Conservation (phyloP, 2,888 invertebrate genomes). For the Drosophila mimetica region DNA sequence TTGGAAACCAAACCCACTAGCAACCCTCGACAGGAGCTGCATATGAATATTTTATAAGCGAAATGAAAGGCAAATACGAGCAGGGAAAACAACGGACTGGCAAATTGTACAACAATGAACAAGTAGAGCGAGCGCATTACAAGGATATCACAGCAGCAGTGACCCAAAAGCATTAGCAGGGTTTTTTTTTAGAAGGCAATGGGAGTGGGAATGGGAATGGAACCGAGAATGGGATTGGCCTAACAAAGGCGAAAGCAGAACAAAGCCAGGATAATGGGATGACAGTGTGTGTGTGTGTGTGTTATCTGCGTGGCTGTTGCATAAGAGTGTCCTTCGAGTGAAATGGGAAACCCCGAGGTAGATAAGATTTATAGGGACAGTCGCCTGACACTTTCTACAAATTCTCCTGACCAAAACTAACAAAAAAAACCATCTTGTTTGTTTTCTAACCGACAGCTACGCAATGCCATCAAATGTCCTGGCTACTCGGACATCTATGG, state of each 20-base stretch:
- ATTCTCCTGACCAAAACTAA: slow-evolving; percentile 59
- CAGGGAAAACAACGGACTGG: slow-evolving; percentile 41
- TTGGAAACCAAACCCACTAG: slow-evolving; percentile 11
- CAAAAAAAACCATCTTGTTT: slow-evolving; percentile 25
- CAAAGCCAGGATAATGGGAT: slow-evolving; percentile 46
- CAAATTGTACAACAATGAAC: slow-evolving; percentile 73
- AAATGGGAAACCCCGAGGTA: slow-evolving; percentile 48
- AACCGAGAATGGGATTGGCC: slow-evolving; percentile 30
- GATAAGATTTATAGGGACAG: slow-evolving; percentile 44
- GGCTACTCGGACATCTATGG: slow-evolving; percentile 63
- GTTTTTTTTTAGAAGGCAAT: slow-evolving; percentile 8
- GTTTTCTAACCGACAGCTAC: slow-evolving; percentile 49
- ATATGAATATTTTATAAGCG: slow-evolving; percentile 65
- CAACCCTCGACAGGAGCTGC: slow-evolving; percentile 34
- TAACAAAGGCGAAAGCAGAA: slow-evolving; percentile 36
- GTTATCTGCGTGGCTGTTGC: slow-evolving; percentile 37
- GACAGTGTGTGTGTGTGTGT: slow-evolving; percentile 28
- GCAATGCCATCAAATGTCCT: slow-evolving; percentile 74
- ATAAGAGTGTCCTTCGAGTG: slow-evolving; percentile 50
- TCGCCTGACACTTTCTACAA: slow-evolving; percentile 30
- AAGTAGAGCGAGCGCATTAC: slow-evolving; percentile 72
- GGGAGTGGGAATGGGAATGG: slow-evolving; percentile 2
- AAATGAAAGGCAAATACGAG: slow-evolving; percentile 72
- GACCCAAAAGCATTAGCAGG: slow-evolving; percentile 73
- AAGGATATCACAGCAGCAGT: slow-evolving; percentile 64